Percentiles rank a stretch among this genome's conserved stretches.
These are phyloP conservation scores for Alsophila aescularia DNA, from an alignment of 2,888 invertebrate genomes.

Conservation along the genomic window DNA sequence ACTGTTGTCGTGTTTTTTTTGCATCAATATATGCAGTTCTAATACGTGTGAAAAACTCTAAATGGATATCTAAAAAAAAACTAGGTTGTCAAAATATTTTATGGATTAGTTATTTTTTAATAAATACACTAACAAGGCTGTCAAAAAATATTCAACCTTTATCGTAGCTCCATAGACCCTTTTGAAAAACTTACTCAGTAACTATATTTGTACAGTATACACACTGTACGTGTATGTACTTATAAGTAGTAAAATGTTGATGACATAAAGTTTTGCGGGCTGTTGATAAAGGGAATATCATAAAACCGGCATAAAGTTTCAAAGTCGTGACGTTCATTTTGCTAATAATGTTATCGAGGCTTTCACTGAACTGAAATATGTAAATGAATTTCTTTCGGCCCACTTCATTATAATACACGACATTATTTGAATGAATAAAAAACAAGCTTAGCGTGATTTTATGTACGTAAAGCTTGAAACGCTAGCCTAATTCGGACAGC, in stretches of 20 bases:
- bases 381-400: not conserved
- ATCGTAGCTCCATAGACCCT: no score
- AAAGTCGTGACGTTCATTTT: not conserved
- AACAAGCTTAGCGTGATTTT: not conserved
- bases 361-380: not conserved
- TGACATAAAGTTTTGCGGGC: constrained; percentile 1
- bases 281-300: not conserved
- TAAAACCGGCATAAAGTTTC: constrained; percentile 1
- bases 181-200: no score
- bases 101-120: no score
- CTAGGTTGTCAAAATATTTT: no score
- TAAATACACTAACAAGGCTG: no score
- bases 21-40: no score
- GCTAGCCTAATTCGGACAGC: not conserved
- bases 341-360: constrained; percentile 1
- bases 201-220: no score
- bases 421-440: not conserved
- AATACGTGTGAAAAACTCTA: no score
- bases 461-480: not conserved
- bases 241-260: constrained; percentile 1
- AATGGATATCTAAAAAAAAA: no score
- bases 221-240: no score
- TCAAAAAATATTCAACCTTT: no score
- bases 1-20: no score
- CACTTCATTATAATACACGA: not conserved